Evolutionary conservation across 37 sponge, comb jelly and placozoan genomes (phyloP).

Genomic region (Hexactinellida sp.): DNA sequence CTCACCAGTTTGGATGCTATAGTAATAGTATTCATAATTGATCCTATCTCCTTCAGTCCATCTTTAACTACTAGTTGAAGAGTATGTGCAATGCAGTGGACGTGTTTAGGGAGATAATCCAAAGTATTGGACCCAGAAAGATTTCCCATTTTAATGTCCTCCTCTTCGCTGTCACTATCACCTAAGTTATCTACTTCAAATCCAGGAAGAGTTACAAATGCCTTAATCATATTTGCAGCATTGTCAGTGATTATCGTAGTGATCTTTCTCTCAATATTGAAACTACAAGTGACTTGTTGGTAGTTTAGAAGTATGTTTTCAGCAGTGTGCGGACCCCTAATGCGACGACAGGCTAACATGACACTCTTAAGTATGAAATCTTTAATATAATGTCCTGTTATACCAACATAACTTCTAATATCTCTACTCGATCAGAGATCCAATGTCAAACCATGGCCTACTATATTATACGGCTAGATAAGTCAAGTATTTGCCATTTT

Average conservation of each 20-base stretch:
- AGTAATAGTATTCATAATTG: background rate
- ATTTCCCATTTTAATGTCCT: background rate
- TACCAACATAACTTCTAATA: slow-evolving; percentile 17
- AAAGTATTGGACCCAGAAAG: background rate
- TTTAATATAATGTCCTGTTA: slow-evolving; percentile 17
- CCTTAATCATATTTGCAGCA: slow-evolving; percentile 17
- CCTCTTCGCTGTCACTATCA: background rate
- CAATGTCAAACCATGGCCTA: too few species aligned
- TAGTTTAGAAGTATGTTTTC: slow-evolving; percentile 19
- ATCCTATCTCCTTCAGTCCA: background rate
- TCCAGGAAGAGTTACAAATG: background rate
- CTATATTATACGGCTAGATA: too few species aligned
- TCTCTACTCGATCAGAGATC: slow-evolving; percentile 23
- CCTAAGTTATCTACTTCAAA: background rate
- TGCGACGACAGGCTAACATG: slow-evolving; percentile 15
- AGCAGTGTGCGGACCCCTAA: slow-evolving; percentile 19
- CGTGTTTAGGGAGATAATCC: background rate
- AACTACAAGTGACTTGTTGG: slow-evolving; percentile 18
- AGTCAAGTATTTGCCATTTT: too few species aligned
- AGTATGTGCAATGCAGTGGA: background rate
- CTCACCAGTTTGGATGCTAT: background rate
- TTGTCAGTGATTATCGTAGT: slow-evolving; percentile 13
- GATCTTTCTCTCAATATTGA: slow-evolving; percentile 17
- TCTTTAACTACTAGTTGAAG: slow-evolving; percentile 1
- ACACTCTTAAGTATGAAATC: background rate